A percentile compares a stretch with the other conserved stretches of the same genome.
phyloP scores from a whole-genome alignment of 2,888 invertebrate species.

The Mimas tiliae region DNA sequence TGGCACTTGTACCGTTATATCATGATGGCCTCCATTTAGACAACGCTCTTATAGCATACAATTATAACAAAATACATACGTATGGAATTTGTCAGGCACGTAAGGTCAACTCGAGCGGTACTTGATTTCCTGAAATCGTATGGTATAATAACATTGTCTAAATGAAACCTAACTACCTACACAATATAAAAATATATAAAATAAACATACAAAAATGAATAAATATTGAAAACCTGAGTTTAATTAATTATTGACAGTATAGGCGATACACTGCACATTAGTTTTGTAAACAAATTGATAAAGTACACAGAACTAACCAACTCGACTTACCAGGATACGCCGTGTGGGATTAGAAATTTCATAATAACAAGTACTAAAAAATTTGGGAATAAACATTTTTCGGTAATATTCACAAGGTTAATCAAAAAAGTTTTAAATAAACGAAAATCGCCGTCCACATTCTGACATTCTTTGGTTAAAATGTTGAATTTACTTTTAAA shows the following conservation, averaged over 20 bases:
- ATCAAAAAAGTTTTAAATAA: no score
- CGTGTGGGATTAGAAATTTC: neutral
- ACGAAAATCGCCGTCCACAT: slow-evolving; percentile 38
- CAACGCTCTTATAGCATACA: neutral
- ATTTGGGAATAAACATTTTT: no score
- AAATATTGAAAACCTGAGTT: neutral
- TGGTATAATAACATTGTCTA: neutral
- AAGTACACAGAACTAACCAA: neutral
- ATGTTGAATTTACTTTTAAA: slow-evolving; percentile 38
- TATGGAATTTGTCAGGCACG: neutral
- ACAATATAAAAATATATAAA: no score
- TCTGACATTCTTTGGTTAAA: slow-evolving; percentile 60
- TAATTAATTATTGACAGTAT: no score
- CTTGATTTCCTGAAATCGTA: neutral
- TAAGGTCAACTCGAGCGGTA: neutral
- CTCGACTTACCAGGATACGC: neutral
- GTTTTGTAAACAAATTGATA: slow-evolving; percentile 14
- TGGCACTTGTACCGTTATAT: neutral
- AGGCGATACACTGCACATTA: neutral
- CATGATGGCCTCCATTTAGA: no score
- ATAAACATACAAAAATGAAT: neutral
- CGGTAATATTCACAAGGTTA: neutral
- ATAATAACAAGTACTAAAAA: no score
- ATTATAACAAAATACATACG: neutral
- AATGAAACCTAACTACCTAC: neutral